phyloP scores from a whole-genome alignment of 2,888 invertebrate genomes.

The Enchytraeus crypticus region DNA sequence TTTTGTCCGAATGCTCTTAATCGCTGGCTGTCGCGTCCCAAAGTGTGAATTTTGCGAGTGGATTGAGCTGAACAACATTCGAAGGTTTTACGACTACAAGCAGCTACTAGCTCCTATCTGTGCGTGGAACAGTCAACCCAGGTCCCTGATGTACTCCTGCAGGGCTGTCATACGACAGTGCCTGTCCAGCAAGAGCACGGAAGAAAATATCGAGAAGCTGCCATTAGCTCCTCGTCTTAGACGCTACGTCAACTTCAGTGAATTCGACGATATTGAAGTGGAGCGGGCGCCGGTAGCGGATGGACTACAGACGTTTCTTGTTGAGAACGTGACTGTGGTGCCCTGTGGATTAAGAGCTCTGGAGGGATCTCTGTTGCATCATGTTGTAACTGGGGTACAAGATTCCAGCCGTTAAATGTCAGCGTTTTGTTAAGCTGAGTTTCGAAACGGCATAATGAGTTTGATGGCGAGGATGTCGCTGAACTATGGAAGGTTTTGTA shows the following conservation, averaged over 20 bases:
- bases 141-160: conserved; percentile 7
- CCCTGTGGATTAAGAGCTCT: conserved; percentile 4
- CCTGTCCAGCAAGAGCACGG: background rate
- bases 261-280: conserved; percentile 5
- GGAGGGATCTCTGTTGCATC: conserved; percentile 1
- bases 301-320: background rate
- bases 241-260: background rate
- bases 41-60: conserved; percentile 9
- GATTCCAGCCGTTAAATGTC: too few relatives aligned
- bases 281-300: background rate
- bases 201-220: background rate
- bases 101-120: conserved; percentile 2
- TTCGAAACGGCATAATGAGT: too few relatives aligned
- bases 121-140: conserved; percentile 6
- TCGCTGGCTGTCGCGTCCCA: conserved; percentile 11
- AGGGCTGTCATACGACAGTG: background rate
- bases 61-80: conserved; percentile 7
- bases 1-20: conserved; percentile 13
- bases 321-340: background rate
- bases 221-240: background rate
- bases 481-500: too few relatives aligned
- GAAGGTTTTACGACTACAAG: conserved; percentile 9
- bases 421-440: too few relatives aligned
- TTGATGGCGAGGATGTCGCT: too few relatives aligned
- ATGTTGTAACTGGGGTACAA: too few relatives aligned